Evolutionary conservation across 2,888 invertebrate genomes (phyloP).

Genomic region (Napeogenes sylphis): DNA sequence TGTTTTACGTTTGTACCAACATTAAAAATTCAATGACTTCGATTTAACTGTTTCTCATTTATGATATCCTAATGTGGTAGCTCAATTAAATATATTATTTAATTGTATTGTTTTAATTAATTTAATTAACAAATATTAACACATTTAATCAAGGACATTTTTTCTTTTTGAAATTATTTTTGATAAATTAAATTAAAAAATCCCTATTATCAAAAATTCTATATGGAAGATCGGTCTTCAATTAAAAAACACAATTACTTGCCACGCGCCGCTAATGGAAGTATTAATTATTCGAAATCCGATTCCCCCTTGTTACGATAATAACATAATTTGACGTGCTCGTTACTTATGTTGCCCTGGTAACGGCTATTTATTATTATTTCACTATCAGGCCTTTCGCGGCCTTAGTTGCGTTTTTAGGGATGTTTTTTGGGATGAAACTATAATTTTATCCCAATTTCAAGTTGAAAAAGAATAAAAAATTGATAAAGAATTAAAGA

Average conservation of each 20-base stretch:
- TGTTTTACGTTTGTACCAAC: constrained; percentile 1
- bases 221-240: not conserved
- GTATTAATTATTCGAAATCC: constrained; percentile 50
- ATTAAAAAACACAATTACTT: constrained; percentile 28
- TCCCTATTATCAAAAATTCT: too few relatives aligned
- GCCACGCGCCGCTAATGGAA: constrained; percentile 58
- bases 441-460: too few relatives aligned
- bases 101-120: not conserved
- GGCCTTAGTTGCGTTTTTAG: too few relatives aligned
- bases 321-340: constrained; percentile 49
- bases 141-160: not conserved
- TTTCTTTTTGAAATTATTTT: too few relatives aligned
- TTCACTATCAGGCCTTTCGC: not conserved
- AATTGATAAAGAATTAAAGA: too few relatives aligned
- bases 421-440: too few relatives aligned
- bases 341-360: constrained; percentile 41
- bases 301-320: constrained; percentile 41
- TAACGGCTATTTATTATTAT: constrained; percentile 27
- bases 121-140: constrained; percentile 7
- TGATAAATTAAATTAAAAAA: too few relatives aligned
- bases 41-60: constrained; percentile 18
- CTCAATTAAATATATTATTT: constrained; percentile 17
- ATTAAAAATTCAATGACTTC: not conserved
- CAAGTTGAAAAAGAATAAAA: too few relatives aligned
- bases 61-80: constrained; percentile 22